Conservation (phyloP, 1,140 invertebrate genomes). For the Drosophila subpulchrella region DNA sequence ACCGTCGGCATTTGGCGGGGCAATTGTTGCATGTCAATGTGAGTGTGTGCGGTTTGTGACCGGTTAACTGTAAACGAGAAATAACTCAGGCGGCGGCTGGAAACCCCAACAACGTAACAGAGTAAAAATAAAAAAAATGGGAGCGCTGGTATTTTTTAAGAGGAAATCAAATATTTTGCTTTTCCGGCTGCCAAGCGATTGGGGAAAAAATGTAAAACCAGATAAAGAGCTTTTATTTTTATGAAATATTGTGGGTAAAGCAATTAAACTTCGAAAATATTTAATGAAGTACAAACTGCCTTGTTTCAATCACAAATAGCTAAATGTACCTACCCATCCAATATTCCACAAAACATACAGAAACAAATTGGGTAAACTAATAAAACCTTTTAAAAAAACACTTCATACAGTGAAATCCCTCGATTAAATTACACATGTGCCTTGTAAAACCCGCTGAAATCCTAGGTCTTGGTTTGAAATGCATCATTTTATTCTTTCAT, state of each 20-base stretch:
- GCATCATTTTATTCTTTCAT: conserved; percentile 25
- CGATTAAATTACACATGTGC: conserved; percentile 1
- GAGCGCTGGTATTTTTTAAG: conserved; percentile 19
- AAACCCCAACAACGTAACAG: conserved; percentile 24
- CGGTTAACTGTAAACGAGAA: conserved; percentile 49
- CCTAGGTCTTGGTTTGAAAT: neutral
- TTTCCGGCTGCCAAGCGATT: neutral
- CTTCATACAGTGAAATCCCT: neutral
- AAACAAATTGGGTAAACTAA: neutral
- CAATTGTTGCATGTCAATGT: conserved; percentile 51
- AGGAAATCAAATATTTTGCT: conserved; percentile 43
- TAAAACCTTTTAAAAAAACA: neutral
- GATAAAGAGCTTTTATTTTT: neutral
- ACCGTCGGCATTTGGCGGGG: conserved; percentile 39
- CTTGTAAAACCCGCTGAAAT: neutral
- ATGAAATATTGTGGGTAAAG: neutral
- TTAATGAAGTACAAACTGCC: neutral
- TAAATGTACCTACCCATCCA: too few relatives aligned
- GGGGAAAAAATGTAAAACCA: neutral
- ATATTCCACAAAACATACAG: neutral
- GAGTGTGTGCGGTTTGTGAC: conserved; percentile 12
- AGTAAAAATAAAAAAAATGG: conserved; percentile 1
- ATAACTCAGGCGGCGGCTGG: conserved; percentile 31
- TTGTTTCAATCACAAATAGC: too few relatives aligned
- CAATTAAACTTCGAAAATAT: neutral